phyloP scores from a whole-genome alignment of 2,888 invertebrate species.

The Cheilosia impressa region DNA sequence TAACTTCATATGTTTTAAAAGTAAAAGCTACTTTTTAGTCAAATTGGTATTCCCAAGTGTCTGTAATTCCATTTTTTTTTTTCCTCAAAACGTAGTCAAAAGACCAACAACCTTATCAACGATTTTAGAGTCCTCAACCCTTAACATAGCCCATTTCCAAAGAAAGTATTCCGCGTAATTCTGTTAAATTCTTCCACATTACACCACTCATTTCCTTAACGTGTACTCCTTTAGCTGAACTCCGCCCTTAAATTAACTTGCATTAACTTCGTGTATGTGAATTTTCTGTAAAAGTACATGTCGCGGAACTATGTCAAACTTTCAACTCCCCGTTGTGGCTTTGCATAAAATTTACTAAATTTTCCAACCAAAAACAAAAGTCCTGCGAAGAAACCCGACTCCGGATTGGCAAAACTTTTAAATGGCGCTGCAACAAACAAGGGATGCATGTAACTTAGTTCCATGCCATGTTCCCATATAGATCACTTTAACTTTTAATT shows the following conservation, averaged over 20 bases:
- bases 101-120: no score
- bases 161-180: no score
- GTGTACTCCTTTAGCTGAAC: no score
- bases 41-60: no score
- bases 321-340: constrained; percentile 20
- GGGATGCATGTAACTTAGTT: constrained; percentile 62
- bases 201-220: no score
- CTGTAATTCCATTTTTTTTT: no score
- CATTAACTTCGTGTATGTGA: background rate
- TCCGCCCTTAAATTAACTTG: constrained; percentile 1
- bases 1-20: no score
- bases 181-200: no score
- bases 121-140: no score
- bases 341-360: constrained; percentile 64
- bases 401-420: constrained; percentile 43
- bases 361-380: constrained; percentile 17
- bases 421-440: constrained; percentile 44
- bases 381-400: constrained; percentile 16
- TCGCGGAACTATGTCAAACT: background rate
- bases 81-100: no score
- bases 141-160: no score
- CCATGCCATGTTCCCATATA: constrained; percentile 53
- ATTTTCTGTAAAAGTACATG: background rate
- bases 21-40: no score
- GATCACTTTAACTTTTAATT: constrained; percentile 72